A percentile compares a stretch with the other conserved stretches of the same genome.
phyloP scores from a whole-genome alignment of 2,797 vertebrate species.

The Monodelphis domestica region DNA sequence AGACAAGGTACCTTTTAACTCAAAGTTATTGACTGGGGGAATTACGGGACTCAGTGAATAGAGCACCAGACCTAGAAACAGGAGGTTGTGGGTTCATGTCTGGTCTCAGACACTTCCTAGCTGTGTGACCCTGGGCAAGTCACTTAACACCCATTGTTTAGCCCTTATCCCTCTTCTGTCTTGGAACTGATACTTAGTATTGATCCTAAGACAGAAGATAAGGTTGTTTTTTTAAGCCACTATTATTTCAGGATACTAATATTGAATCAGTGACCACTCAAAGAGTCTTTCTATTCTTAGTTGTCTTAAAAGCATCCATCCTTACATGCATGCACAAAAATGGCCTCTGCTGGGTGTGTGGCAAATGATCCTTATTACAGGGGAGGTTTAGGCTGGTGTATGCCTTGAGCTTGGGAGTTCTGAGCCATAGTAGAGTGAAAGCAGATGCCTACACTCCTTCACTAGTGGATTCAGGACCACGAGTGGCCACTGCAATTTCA shows the following conservation, averaged over 20 bases:
- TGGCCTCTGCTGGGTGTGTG: background rate
- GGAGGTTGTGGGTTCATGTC: too few species aligned
- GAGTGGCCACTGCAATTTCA: background rate
- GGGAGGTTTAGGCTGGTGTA: background rate
- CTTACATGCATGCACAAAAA: background rate
- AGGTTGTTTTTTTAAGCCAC: too few species aligned
- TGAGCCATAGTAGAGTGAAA: background rate
- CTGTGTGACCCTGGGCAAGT: too few species aligned
- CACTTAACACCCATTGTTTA: too few species aligned
- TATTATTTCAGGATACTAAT: constrained; percentile 30
- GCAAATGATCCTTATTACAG: background rate
- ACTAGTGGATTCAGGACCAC: background rate
- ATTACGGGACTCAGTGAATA: too few species aligned
- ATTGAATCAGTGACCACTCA: constrained; percentile 17
- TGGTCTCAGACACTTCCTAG: too few species aligned
- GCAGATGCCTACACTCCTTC: background rate
- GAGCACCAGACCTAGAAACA: too few species aligned
- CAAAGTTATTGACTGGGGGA: too few species aligned
- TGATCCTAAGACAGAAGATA: too few species aligned
- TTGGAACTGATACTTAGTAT: too few species aligned
- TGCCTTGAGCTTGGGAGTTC: background rate
- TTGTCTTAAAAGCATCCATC: background rate
- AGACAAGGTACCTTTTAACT: background rate
- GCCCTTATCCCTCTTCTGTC: too few species aligned
- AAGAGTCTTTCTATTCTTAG: constrained; percentile 1